Evolutionary conservation across 2,797 vertebrate genomes (phyloP), one percentile per base, ranked within the genome.

Genomic region (Remorina albescens): DNA sequence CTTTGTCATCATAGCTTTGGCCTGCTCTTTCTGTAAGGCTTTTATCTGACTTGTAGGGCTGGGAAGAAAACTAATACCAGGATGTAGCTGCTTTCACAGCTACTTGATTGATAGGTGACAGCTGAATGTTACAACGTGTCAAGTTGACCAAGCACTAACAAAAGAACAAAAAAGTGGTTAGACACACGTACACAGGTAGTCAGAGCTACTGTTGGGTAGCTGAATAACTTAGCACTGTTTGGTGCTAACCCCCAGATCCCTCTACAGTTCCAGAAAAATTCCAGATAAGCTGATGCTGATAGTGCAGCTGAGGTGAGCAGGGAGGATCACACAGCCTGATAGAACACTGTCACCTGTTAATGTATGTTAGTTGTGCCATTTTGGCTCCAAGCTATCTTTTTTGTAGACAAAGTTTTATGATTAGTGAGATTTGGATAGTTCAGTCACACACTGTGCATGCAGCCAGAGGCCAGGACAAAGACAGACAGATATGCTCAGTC

Each of bases 11-110:
- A 56, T 28, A 76, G 25, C 51, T 47, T 44, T 76, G 58, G 23
- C 10, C 6, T 36, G 55, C 51, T 75, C 56, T 65, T 76, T 75
- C 54, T 61, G 36, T 58, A 26, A 59, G 71, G 62, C 47, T 21
- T 86, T 91, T 83, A 80, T 83, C 46, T 66, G 8, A 19, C 23
- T 28, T 28, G 37, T 59, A 11, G 61, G 65, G 82, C 46, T 80
- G 74, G 67, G 71, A 73, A 28, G 68, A 66, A 74, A 89, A 83
- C 82, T 60, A 4, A 25, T 21, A 92, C 71, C 90, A 92, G 92
- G 91, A 94, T 93, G 67, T 86, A 74, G 81, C 56, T 41, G 49
- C 49, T 78, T 59, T 83, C 75, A 84, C 74, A 83, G 34, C 54
- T 46, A 25, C 25, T 78, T 85, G 86, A 89, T 65, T 74, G 49